Evolutionary conservation across 2,888 invertebrate species (phyloP).

Genomic region (Pollenia griseotomentosa): DNA sequence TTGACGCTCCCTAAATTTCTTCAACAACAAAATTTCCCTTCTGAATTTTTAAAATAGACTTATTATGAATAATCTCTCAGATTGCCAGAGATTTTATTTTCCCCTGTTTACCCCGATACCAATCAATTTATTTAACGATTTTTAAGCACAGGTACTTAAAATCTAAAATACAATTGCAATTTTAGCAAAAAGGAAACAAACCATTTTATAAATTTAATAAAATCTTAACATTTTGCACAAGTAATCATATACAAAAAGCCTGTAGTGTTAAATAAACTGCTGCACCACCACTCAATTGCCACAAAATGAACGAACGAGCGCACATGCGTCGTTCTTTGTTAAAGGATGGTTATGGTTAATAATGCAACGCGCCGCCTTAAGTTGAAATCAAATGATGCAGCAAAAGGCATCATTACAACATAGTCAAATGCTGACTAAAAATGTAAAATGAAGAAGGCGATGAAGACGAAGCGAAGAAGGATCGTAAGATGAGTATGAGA

Average conservation of each 20-base stretch:
- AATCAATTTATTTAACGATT: slow-evolving; percentile 51
- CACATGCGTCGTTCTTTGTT: slow-evolving; percentile 45
- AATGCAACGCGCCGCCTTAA: slow-evolving; percentile 67
- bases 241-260: slow-evolving; percentile 47
- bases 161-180: slow-evolving; percentile 5
- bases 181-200: slow-evolving; percentile 21
- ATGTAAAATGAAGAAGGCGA: background rate
- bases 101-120: slow-evolving; percentile 23
- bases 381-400: slow-evolving; percentile 49
- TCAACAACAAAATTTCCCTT: background rate
- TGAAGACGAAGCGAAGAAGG: background rate
- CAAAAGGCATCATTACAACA: slow-evolving; percentile 55
- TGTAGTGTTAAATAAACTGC: slow-evolving; percentile 61
- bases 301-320: slow-evolving; percentile 12
- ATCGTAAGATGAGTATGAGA: slow-evolving; percentile 35
- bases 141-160: slow-evolving; percentile 12
- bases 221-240: slow-evolving; percentile 42
- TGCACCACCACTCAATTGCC: slow-evolving; percentile 27
- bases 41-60: background rate
- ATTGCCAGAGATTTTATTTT: background rate
- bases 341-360: slow-evolving; percentile 54
- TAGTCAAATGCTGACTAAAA: slow-evolving; percentile 24
- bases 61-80: slow-evolving; percentile 25
- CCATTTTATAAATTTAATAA: slow-evolving; percentile 11
- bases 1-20: background rate